Base-by-base conservation (phyloP, 1,140 invertebrate species). In the Drosophila nikananu region DNA sequence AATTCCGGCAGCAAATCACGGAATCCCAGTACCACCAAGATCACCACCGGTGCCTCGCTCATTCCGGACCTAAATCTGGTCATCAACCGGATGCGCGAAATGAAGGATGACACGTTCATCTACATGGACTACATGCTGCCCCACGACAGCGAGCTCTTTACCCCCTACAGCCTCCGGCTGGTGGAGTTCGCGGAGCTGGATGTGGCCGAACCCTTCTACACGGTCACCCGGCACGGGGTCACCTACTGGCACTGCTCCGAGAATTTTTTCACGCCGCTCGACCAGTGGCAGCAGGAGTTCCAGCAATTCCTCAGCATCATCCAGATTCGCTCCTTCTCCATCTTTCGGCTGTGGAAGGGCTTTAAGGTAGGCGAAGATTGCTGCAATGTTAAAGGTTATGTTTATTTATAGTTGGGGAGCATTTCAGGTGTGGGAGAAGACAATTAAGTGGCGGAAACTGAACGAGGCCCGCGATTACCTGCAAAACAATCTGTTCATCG, bases 321-420 rank as follows among this genome's bases (percentile, higher is more conserved):
- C 44, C 93, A 95, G 83, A 96, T 97, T 46, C 95, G 95, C 67
- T 95, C 95, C 25, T 97, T 98, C 92, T 93, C 94, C 21, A 91
- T 95, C 25, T 97, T 96, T 89, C 94, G 96, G 13, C 94, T 95
- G 55, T 97, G 97, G 97, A 97, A 97, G 93, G 95, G 96, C 0
- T 97, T 97, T 91, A 96, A 95, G 80, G 94, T 96, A 0, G 25
- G 39, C 5, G 8, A 96, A 0, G 3, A 15, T 6, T 17, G n/a
- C 15, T 2, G 2, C 1, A 8, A 3, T 23, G 1, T 2, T 5
- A 23, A 3, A 23, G 3, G 15, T 23, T 21, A n/a, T 35, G 13
- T 2, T 15, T 21, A 23, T 17, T 17, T 15, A 7, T 10, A 7
- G 23, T n/a, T 10, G 32, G 2, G 8, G 9, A 10, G 9, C 23